Conservation (phyloP, 2,797 vertebrate species). For the Salmo trutta region DNA sequence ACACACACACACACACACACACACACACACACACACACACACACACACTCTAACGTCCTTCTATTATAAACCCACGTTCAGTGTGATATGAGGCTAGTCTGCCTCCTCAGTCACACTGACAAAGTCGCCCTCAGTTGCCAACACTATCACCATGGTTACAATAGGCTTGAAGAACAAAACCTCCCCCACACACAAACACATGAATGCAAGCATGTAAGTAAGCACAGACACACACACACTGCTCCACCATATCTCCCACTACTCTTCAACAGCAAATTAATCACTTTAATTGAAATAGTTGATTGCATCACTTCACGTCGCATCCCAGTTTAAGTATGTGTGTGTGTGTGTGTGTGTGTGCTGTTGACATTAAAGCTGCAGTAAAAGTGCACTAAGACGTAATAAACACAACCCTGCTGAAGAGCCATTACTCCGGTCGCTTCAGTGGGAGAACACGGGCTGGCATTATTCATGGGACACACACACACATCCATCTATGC, state of each 20-base stretch:
- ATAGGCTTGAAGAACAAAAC: not conserved
- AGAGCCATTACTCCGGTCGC: not conserved
- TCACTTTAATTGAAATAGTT: constrained; percentile 75
- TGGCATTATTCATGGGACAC: not conserved
- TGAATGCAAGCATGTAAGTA: constrained; percentile 18
- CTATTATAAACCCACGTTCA: not conserved
- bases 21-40: too few species aligned
- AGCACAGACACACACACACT: constrained; percentile 18
- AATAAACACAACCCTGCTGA: not conserved
- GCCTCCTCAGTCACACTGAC: constrained; percentile 36
- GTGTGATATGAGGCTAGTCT: not conserved
- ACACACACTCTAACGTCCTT: not conserved
- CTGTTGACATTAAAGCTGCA: constrained; percentile 52
- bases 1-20: too few species aligned
- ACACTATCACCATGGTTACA: too few species aligned
- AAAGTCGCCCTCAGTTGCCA: constrained; percentile 5
- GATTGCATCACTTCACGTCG: constrained; percentile 69
- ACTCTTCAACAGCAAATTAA: constrained; percentile 65
- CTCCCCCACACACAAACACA: constrained; percentile 14
- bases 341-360: constrained; percentile 22
- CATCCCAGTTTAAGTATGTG: constrained; percentile 54
- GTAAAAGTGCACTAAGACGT: constrained; percentile 45
- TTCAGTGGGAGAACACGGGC: not conserved
- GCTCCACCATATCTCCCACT: not conserved
- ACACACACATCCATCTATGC: constrained; percentile 5